Conservation (phyloP, 2,113 vertebrate genomes). For the Xyrauchen texanus region DNA sequence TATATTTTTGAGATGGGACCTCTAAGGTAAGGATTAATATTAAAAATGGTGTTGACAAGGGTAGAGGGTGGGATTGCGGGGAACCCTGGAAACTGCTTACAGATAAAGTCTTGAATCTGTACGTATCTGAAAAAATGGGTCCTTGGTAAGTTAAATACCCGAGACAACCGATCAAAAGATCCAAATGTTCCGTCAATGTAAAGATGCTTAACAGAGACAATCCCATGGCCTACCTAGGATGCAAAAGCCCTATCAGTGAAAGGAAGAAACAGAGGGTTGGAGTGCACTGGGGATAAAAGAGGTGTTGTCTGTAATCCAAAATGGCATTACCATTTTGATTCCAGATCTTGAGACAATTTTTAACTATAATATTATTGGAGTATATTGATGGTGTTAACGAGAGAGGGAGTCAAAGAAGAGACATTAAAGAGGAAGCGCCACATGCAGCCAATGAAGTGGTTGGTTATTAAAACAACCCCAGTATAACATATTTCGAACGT, state of each 20-base stretch:
- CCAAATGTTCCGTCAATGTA: neutral
- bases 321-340: neutral
- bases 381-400: neutral
- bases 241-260: neutral
- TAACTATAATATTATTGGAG: neutral
- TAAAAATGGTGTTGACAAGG: too few relatives aligned
- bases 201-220: neutral
- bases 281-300: neutral
- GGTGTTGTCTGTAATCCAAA: neutral
- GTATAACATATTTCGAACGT: neutral
- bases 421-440: neutral
- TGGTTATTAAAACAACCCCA: neutral
- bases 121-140: neutral
- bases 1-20: too few relatives aligned
- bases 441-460: neutral
- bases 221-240: neutral
- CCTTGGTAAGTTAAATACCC: neutral
- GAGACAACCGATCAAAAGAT: neutral
- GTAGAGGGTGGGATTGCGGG: too few relatives aligned
- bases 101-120: neutral
- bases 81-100: neutral
- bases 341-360: neutral
- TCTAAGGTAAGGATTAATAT: too few relatives aligned
- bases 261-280: neutral
- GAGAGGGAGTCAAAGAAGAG: neutral